A percentile compares a stretch with the other conserved stretches of the same genome.
These are phyloP conservation scores for Forbesichthys agassizii DNA, from an alignment of 2,113 vertebrate species.

Conservation along the genomic window DNA sequence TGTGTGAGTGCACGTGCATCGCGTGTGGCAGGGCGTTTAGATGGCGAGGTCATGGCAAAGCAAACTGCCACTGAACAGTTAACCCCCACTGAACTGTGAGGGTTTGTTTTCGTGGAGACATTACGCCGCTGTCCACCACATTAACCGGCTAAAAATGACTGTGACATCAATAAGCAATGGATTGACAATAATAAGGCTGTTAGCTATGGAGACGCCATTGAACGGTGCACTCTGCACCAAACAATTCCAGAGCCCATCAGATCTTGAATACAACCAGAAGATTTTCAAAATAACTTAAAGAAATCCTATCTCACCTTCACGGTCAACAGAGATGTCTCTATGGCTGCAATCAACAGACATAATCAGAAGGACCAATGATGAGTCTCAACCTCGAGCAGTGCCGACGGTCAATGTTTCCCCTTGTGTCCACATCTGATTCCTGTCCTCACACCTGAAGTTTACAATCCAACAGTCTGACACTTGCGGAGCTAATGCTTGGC, in stretches of 20 bases:
- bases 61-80: constrained; percentile 66
- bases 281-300: background rate
- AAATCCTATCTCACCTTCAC: background rate
- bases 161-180: constrained; percentile 42
- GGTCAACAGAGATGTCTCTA: constrained; percentile 1
- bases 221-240: background rate
- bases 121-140: constrained; percentile 17
- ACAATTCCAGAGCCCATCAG: constrained; percentile 20
- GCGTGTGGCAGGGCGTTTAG: constrained; percentile 20
- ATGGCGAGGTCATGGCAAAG: constrained; percentile 64
- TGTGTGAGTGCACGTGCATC: background rate
- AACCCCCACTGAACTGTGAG: constrained; percentile 61
- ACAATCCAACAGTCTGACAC: constrained; percentile 72
- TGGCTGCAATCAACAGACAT: background rate
- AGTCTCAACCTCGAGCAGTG: background rate
- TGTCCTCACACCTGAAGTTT: constrained; percentile 66
- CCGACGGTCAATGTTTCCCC: constrained; percentile 26
- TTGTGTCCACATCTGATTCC: constrained; percentile 35
- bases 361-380: background rate
- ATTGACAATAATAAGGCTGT: background rate
- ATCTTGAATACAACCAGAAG: background rate
- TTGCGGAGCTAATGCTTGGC: background rate
- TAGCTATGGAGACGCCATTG: background rate
- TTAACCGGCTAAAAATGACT: constrained; percentile 49
- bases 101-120: background rate